Base-by-base conservation (phyloP, 2,113 vertebrate species). In the Ondatra zibethicus region DNA sequence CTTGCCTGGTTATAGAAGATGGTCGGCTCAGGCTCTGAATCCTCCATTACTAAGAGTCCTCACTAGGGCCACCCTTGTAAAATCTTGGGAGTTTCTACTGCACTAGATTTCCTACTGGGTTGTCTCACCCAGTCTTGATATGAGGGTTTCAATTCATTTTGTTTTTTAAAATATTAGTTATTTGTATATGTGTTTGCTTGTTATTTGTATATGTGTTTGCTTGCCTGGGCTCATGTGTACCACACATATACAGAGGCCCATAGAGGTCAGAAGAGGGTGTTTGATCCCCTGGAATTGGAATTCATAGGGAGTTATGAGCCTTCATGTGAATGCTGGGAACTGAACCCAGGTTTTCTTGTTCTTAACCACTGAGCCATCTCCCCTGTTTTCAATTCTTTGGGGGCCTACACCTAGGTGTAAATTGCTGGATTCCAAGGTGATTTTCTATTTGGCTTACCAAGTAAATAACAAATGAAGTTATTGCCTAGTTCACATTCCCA, bases 371-470 rank as follows among this genome's bases (percentile, higher is more conserved):
- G 76, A 78, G 45, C 29, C 29, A 47, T 33, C 76, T 78, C 29
- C 47, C 19, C 70, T 39, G 13, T 61, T 84, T 92, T 92, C 33
- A 2, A 14, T 88, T 66, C 68, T 61, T 61, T 73, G 66, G 17
- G 4, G 25, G 7, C 31, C n/a, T 93, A 50, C 94, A 63, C 7
- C 12, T 47, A 73, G 52, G 5, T 85, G 27, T 85, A 19, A 84
- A 65, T 75, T 89, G 1, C 47, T 94, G 76, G 31, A 31, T 63
- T 25, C 27, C 73, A 21, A 70, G 65, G 33, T 80, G 80, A 85
- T 88, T 78, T 77, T 94, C 39, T 76, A 19, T 78, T 88, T 88
- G 65, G 84, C 42, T 81, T 75, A 86, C 9, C 80, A 45, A 92
- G 25, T 55, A 97, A 42, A 31, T 31, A 96, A 45, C 50, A 66